phyloP scores from a whole-genome alignment of 2,113 vertebrate species.

The Dinomys branickii region DNA sequence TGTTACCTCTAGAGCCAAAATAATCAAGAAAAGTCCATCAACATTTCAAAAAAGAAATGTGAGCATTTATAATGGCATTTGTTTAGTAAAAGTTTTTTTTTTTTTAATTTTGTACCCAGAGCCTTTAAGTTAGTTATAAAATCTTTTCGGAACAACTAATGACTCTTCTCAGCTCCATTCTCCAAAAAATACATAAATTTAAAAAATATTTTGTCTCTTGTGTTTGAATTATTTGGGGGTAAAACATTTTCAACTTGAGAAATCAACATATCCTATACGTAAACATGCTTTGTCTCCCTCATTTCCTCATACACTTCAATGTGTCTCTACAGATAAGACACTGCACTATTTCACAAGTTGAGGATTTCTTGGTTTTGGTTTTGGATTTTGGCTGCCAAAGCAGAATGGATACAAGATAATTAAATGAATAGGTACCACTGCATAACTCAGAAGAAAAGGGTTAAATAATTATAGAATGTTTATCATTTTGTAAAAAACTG shows the following conservation, averaged over 20 bases:
- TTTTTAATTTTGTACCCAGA: constrained; percentile 31
- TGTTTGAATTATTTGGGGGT: constrained; percentile 36
- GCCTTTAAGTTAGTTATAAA: constrained; percentile 21
- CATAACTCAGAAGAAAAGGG: constrained; percentile 16
- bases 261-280: constrained; percentile 47
- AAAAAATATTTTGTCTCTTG: constrained; percentile 31
- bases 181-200: constrained; percentile 5
- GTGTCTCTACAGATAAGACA: neutral
- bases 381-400: constrained; percentile 51
- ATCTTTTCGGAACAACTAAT: constrained; percentile 22
- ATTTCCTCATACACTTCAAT: constrained; percentile 4
- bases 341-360: constrained; percentile 40
- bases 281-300: constrained; percentile 29
- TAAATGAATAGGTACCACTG: constrained; percentile 34
- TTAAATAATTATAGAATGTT: constrained; percentile 40
- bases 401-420: constrained; percentile 38
- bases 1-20: constrained; percentile 10
- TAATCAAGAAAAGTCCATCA: constrained; percentile 6
- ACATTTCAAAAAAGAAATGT: constrained; percentile 55
- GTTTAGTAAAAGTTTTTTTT: constrained; percentile 53
- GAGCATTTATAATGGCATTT: neutral
- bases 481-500: constrained; percentile 36
- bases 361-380: neutral
- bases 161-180: neutral
- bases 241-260: constrained; percentile 18